These are phyloP conservation scores for Glaucidium brasilianum DNA, from an alignment of 2,113 vertebrate genomes.

Conservation along the genomic window DNA sequence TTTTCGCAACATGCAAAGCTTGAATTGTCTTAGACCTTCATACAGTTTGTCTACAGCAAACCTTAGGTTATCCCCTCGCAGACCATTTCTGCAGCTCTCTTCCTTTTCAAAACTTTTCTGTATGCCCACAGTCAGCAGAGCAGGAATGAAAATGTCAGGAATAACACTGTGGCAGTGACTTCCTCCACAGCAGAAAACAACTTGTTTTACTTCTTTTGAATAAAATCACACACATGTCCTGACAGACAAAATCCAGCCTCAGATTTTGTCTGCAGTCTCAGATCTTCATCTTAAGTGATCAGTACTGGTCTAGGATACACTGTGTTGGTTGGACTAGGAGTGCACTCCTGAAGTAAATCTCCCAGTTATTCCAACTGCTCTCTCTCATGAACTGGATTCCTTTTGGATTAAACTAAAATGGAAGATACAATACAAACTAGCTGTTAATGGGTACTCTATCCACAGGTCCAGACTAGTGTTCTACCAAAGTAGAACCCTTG, in stretches of 20 bases:
- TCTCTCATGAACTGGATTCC: background rate
- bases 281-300: background rate
- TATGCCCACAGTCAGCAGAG: background rate
- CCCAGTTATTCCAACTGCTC: background rate
- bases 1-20: background rate
- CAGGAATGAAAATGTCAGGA: background rate
- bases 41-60: background rate
- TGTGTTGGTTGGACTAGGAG: background rate
- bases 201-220: background rate
- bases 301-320: background rate
- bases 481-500: background rate
- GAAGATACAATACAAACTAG: background rate
- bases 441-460: background rate
- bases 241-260: background rate
- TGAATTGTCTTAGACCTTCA: background rate
- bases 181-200: background rate
- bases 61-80: background rate
- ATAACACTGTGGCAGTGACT: background rate
- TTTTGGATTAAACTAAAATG: background rate
- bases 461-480: background rate
- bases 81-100: background rate
- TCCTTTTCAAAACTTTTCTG: background rate
- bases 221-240: background rate
- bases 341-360: background rate
- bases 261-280: background rate